Percentiles rank a stretch among this genome's conserved stretches.
Evolutionary conservation across 2,888 invertebrate genomes (phyloP).

Genomic region (Andrena fulva): DNA sequence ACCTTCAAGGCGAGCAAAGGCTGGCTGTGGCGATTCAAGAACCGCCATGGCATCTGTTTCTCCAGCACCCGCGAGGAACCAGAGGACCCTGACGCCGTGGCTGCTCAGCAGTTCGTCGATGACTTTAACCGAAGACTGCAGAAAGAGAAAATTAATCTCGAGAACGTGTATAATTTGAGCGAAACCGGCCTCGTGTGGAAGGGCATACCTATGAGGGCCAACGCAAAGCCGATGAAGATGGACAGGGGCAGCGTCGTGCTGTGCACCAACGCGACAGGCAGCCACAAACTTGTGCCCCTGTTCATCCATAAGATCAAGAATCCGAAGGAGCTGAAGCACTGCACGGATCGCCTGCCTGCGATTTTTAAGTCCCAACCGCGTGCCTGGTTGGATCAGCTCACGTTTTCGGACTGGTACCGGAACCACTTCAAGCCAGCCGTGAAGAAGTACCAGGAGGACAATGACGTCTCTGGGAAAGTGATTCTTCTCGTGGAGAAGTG

Average conservation of each 20-base stretch:
- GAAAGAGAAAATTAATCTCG: not conserved
- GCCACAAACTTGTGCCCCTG: constrained; percentile 2
- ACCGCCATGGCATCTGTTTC: not conserved
- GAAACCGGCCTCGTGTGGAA: constrained; percentile 1
- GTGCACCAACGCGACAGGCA: constrained; percentile 3
- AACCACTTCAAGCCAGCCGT: constrained; percentile 17
- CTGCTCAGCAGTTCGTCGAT: not conserved
- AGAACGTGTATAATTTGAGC: constrained; percentile 10
- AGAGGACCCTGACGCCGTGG: not conserved
- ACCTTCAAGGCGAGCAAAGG: constrained; percentile 10
- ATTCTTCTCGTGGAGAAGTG: not conserved
- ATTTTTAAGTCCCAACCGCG: constrained; percentile 1
- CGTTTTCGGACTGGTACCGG: constrained; percentile 6
- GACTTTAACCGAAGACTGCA: not conserved
- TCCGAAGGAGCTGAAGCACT: constrained; percentile 13
- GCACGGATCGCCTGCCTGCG: not conserved
- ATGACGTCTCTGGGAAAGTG: not conserved
- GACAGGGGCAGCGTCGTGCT: constrained; percentile 8
- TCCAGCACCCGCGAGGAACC: not conserved
- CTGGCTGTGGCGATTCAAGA: constrained; percentile 22
- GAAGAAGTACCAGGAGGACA: constrained; percentile 1
- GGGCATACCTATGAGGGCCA: not conserved
- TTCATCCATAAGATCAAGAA: constrained; percentile 14
- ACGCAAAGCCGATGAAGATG: not conserved
- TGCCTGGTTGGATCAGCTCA: constrained; percentile 4